Evolutionary conservation across 2,888 invertebrate genomes (phyloP).

Genomic region (Nomada fabriciana): DNA sequence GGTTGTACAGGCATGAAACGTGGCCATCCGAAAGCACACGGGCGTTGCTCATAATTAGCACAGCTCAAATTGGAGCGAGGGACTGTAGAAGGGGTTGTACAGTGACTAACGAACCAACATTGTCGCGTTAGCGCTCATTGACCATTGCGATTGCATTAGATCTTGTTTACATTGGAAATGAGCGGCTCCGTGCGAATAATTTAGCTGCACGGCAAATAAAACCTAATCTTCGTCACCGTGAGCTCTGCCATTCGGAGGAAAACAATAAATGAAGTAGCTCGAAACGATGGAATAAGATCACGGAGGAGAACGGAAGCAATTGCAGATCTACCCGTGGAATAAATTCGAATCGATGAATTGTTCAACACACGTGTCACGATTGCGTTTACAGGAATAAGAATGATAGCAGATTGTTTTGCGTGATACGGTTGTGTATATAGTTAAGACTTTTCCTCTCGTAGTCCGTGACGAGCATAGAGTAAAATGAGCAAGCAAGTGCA

Average conservation of each 20-base stretch:
- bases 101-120: slow-evolving; percentile 44
- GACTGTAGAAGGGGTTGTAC: background rate
- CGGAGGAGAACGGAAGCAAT: no score
- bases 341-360: slow-evolving; percentile 6
- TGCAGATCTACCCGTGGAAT: background rate
- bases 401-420: background rate
- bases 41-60: slow-evolving; percentile 37
- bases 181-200: slow-evolving; percentile 24
- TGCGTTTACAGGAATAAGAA: background rate
- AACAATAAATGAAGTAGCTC: background rate
- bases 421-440: background rate
- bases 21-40: slow-evolving; percentile 26
- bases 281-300: no score
- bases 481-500: slow-evolving; percentile 2
- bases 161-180: slow-evolving; percentile 45
- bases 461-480: slow-evolving; percentile 8
- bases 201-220: background rate
- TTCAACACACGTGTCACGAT: background rate
- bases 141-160: slow-evolving; percentile 6
- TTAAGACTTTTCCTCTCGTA: slow-evolving; percentile 13
- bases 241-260: background rate
- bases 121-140: slow-evolving; percentile 52
- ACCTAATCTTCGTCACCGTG: background rate
- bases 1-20: slow-evolving; percentile 29
- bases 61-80: slow-evolving; percentile 20